Evolutionary conservation across 2,113 vertebrate genomes (phyloP), one percentile per base, ranked within the genome.

Genomic region (Glaucidium brasilianum): DNA sequence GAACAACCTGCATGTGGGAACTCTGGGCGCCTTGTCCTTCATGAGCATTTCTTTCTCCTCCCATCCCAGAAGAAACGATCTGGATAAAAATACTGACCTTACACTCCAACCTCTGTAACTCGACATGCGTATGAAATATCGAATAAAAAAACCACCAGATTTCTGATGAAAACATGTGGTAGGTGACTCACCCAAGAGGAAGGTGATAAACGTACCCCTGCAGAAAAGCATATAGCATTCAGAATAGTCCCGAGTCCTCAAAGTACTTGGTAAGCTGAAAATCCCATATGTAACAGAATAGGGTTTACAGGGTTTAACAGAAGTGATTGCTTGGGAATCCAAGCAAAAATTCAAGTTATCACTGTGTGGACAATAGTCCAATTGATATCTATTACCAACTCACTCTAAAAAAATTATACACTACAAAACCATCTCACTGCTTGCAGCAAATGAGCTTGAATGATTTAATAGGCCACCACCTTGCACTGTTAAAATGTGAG

Each of bases 271-370:
- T 20, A 72, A 77, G 77, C 62, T 96, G 92, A 95, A 96, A 96
- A 82, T 92, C 71, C 90, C 41, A 6, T 79, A 52, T 79, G 53
- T 80, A 94, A 74, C 22, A 21, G 45, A 96, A 91, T 19, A 73
- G 72, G 58, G 71, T 92, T 90, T 82, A 56, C 13, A 63, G 49
- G 90, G 60, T 74, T 88, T 63, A 91, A 58, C 52, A 92, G 86
- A 96, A 92, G 69, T 3, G 32, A 73, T 14, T 97, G 84, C 97
- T 96, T 95, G 95, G 84, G 84, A 95, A 97, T 93, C 94, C 92
- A 97, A 95, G 97, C 93, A 82, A 88, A 92, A 90, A 91, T 96
- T 96, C 95, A 96, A 95, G 96, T 97, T 96, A 94, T 95, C 93
- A 83, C 74, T 60, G 74, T 91, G 77, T 49, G 55, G 95, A 90